Conservation (phyloP, 2,797 vertebrate genomes). For the Spinibarbus caldwelli region DNA sequence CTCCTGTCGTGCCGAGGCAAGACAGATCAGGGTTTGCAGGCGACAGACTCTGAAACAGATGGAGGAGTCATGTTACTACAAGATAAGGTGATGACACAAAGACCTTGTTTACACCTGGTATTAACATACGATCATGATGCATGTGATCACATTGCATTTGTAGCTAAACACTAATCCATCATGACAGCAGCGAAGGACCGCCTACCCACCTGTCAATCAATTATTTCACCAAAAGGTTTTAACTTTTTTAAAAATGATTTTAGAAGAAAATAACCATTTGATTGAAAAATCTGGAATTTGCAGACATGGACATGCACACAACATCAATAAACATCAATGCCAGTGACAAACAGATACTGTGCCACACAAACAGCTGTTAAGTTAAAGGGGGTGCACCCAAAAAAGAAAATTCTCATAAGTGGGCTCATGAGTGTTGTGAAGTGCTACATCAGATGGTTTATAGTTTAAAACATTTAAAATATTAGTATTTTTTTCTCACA, state of each 20-base stretch:
- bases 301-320: background rate
- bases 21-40: constrained; percentile 64
- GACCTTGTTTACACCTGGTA: background rate
- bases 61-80: constrained; percentile 52
- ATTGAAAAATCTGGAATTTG: background rate
- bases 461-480: background rate
- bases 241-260: background rate
- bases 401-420: background rate
- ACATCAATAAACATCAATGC: background rate
- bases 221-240: no score
- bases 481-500: no score
- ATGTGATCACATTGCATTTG: background rate
- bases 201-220: background rate
- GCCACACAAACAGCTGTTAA: background rate
- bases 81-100: constrained; percentile 39
- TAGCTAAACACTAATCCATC: background rate
- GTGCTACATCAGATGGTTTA: background rate
- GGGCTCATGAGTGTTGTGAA: background rate
- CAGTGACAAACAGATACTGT: background rate
- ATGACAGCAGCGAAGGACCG: background rate
- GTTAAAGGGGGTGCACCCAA: background rate
- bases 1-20: constrained; percentile 66
- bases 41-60: constrained; percentile 68
- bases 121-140: background rate
- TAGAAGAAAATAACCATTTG: background rate